phyloP scores from a whole-genome alignment of 1,140 invertebrate genomes.

The Aphidius ervi region DNA sequence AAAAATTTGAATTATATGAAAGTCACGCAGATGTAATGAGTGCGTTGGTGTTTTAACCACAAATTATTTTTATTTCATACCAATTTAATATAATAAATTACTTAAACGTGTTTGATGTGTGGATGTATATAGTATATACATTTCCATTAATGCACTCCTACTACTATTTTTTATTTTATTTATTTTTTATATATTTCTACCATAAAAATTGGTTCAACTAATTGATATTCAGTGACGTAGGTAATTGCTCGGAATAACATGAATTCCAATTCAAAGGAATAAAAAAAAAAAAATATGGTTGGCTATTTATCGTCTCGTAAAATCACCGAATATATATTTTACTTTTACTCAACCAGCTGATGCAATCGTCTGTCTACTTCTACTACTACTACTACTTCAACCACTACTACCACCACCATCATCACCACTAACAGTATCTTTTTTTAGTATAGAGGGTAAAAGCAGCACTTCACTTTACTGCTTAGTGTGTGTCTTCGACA shows the following conservation, averaged over 20 bases:
- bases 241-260: conserved; percentile 49
- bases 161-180: background rate
- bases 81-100: too few species aligned
- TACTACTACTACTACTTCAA: too few species aligned
- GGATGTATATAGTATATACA: too few species aligned
- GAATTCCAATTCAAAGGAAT: conserved; percentile 47
- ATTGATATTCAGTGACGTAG: conserved; percentile 49
- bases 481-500: conserved; percentile 6
- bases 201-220: conserved; percentile 32
- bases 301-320: conserved; percentile 44
- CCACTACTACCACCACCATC: conserved; percentile 7
- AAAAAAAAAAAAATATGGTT: conserved; percentile 39
- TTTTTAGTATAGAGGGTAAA: conserved; percentile 10
- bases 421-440: background rate
- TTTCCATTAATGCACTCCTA: background rate
- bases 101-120: background rate
- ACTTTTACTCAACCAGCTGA: conserved; percentile 40
- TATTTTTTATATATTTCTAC: too few species aligned
- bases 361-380: conserved; percentile 28
- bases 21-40: conserved; percentile 12
- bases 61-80: background rate
- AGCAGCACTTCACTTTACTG: conserved; percentile 18
- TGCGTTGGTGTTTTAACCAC: background rate
- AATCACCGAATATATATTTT: conserved; percentile 48
- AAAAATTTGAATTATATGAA: conserved; percentile 28